A percentile compares a stretch with the other conserved stretches of the same genome.
Evolutionary conservation across 2,113 vertebrate genomes (phyloP).

Genomic region (Caretta caretta): DNA sequence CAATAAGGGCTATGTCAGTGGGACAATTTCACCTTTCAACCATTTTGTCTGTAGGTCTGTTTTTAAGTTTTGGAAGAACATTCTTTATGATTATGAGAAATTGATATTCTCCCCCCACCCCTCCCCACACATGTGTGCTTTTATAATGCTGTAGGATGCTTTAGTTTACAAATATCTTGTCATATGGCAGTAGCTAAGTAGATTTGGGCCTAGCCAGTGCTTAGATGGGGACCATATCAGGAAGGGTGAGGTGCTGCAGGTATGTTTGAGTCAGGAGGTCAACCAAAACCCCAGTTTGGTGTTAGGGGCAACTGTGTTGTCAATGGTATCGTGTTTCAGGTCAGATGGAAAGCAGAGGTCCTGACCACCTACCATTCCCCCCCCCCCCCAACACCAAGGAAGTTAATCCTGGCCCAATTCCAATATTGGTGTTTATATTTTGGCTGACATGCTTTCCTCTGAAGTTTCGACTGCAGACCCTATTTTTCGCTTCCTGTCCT

Average conservation of each 20-base stretch:
- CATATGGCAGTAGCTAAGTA: not conserved
- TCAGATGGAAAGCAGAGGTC: not conserved
- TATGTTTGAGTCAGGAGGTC: not conserved
- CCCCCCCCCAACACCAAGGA: not conserved
- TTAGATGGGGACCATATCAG: not conserved
- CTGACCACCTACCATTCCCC: not conserved
- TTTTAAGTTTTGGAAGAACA: not conserved
- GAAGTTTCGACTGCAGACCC: not conserved
- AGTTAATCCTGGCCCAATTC: not conserved
- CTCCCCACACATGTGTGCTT: not conserved
- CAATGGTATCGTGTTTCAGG: not conserved
- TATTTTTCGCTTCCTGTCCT: not conserved
- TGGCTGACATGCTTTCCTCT: not conserved
- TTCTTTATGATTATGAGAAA: not conserved
- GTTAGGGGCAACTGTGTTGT: not conserved
- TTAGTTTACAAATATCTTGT: not conserved
- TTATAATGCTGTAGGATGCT: not conserved
- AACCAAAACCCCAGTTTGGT: not conserved
- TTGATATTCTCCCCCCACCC: not conserved
- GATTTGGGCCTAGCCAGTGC: not conserved
- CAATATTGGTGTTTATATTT: not conserved
- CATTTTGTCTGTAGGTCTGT: no score
- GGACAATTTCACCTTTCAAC: no score
- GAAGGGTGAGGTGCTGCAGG: not conserved
- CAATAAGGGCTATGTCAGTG: no score